A percentile compares a stretch with the other conserved stretches of the same genome.
These are phyloP conservation scores for Daubentonia madagascariensis DNA, from an alignment of 2,113 vertebrate species.

Conservation along the genomic window DNA sequence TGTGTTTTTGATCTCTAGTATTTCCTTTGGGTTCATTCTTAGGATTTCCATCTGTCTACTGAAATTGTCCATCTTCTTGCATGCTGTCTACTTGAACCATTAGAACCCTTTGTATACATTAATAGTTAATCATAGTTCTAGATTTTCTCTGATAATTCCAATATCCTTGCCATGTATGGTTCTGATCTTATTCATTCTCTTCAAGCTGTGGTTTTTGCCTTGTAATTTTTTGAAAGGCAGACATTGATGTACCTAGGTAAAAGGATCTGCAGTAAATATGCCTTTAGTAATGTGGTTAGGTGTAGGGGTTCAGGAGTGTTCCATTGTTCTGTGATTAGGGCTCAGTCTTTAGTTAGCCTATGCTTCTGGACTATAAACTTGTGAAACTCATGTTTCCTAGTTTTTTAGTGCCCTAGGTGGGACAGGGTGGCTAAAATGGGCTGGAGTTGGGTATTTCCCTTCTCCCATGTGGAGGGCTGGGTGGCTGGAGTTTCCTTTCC, in stretches of 20 bases:
- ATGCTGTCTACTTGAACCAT: background rate
- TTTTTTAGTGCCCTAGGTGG: background rate
- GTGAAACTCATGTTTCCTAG: background rate
- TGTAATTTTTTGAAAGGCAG: background rate
- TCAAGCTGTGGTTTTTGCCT: background rate
- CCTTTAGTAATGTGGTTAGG: background rate
- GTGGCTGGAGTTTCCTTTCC: background rate
- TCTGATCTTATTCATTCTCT: background rate
- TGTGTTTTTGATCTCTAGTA: background rate
- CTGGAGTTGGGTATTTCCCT: background rate
- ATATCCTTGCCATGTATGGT: background rate
- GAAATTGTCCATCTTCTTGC: background rate
- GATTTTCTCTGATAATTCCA: background rate
- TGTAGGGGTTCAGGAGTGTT: background rate
- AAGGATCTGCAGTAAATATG: background rate
- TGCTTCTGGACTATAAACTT: background rate
- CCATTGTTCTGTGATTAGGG: background rate
- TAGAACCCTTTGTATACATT: background rate
- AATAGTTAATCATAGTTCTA: background rate
- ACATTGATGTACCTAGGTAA: background rate
- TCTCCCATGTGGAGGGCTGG: background rate
- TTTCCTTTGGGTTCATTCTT: background rate
- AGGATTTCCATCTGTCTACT: background rate
- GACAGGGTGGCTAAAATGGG: background rate
- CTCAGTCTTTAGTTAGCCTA: background rate